phyloP scores from a whole-genome alignment of 2,797 vertebrate genomes.

The Tamandua tetradactyla region DNA sequence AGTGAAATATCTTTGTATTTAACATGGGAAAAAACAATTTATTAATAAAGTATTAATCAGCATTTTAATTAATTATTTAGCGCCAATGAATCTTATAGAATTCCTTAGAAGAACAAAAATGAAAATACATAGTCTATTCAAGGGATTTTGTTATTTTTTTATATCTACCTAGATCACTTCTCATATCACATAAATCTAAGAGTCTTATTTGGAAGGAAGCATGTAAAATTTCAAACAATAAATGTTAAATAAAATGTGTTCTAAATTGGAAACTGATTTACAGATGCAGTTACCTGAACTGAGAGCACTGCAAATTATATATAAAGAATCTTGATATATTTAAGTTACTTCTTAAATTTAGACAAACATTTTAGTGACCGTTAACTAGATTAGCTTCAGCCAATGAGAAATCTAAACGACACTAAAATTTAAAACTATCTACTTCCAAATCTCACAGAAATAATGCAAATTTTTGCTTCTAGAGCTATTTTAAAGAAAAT shows the following conservation, averaged over 20 bases:
- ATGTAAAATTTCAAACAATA: conserved; percentile 47
- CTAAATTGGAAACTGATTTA: conserved; percentile 32
- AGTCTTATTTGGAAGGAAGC: not conserved
- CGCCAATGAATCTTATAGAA: not conserved
- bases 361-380: not conserved
- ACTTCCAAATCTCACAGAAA: not conserved
- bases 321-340: not conserved
- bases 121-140: not conserved
- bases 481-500: not conserved
- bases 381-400: not conserved
- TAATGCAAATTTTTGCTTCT: not conserved
- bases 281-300: conserved; percentile 21
- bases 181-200: not conserved
- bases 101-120: conserved; percentile 27
- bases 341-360: conserved; percentile 9
- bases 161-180: conserved; percentile 30
- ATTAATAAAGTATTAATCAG: not conserved
- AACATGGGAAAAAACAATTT: not conserved
- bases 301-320: not conserved
- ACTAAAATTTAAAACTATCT: conserved; percentile 21
- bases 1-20: not conserved
- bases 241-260: conserved; percentile 45
- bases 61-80: conserved; percentile 42
- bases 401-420: not conserved
- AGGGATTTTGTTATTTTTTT: not conserved